These are phyloP conservation scores for Cololabis saira DNA, from an alignment of 2,113 vertebrate species.

Conservation along the genomic window DNA sequence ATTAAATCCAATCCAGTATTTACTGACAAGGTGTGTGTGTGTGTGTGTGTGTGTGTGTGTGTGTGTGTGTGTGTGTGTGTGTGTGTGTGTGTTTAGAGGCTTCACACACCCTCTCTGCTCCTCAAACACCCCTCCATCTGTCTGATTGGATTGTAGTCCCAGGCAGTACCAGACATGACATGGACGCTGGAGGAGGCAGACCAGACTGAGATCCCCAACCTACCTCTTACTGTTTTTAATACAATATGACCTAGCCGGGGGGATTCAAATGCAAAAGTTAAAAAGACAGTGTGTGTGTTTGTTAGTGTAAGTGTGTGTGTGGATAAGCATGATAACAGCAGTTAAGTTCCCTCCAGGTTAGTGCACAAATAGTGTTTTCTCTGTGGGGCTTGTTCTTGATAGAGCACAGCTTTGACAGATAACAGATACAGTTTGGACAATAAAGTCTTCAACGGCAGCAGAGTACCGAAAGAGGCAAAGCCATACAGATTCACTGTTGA, in stretches of 20 bases:
- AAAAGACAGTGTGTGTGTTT: constrained; percentile 19
- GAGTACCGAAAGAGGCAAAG: constrained; percentile 33
- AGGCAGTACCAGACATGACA: constrained; percentile 66
- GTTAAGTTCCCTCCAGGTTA: constrained; percentile 27
- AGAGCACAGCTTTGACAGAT: constrained; percentile 40
- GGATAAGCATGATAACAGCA: constrained; percentile 26
- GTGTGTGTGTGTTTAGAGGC: no score
- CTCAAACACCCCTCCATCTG: constrained; percentile 80
- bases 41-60: no score
- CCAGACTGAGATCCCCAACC: constrained; percentile 40
- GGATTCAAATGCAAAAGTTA: constrained; percentile 39
- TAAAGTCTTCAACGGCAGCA: constrained; percentile 46
- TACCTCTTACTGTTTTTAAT: constrained; percentile 61
- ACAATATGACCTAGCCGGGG: constrained; percentile 63
- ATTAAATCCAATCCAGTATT: constrained; percentile 84
- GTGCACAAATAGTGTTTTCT: constrained; percentile 18
- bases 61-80: no score
- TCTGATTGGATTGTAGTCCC: constrained; percentile 79
- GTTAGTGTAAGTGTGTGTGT: constrained; percentile 32
- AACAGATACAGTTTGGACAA: constrained; percentile 20
- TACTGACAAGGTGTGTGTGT: constrained; percentile 63
- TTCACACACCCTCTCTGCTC: constrained; percentile 40
- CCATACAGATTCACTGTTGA: constrained; percentile 34
- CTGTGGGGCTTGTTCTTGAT: constrained; percentile 29
- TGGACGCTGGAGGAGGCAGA: constrained; percentile 48